Base-by-base conservation (phyloP, 1,140 invertebrate species). In the Lithobius niger region DNA sequence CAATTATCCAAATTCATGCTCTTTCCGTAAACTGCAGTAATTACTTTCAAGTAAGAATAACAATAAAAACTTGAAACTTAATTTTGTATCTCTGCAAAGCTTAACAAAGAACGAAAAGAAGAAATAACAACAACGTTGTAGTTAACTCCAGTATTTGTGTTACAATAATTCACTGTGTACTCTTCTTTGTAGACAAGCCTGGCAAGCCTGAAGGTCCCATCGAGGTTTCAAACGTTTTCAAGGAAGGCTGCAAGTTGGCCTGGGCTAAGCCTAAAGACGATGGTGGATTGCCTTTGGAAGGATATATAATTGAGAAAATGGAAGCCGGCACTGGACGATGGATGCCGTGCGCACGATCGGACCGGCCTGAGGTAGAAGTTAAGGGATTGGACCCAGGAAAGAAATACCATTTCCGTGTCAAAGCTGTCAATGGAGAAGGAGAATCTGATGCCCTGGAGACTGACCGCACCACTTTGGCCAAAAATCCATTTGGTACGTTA, bases 241-340 rank as follows among this genome's bases (percentile, higher is more conserved):
- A 95, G 56, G 92, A 97, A 66, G 88, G 89, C 25, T 92, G 88
- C 66, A 97, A 92, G 66, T 73, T 99, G 3, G 84, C 86, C 61
- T 99, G 96, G 96, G 87, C 88, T 18, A 88, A 89, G 65, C 89
- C 94, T 6, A 88, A 86, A 68, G 93, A 98, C 68, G 91, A 96
- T 63, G 95, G 95, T 55, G 93, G 92, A 45, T 72, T 93, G 27
- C 93, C 94, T 3, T 76, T 98, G 47, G 85, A 84, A 25, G 82
- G 84, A 13, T 97, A 92, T 67, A 72, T 92, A 16, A 74, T 97
- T 54, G 95, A 98, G 71, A 95, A 95, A 74, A 88, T 92, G 82
- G 89, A 94, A 66, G 77, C 79, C 0, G 76, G 82, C 22, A 86
- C 86, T 15, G 88, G 88, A 40, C 54, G 60, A 18, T 70, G 69